Conservation (phyloP, 1,140 invertebrate genomes). For the Cheumatopsyche charites region DNA sequence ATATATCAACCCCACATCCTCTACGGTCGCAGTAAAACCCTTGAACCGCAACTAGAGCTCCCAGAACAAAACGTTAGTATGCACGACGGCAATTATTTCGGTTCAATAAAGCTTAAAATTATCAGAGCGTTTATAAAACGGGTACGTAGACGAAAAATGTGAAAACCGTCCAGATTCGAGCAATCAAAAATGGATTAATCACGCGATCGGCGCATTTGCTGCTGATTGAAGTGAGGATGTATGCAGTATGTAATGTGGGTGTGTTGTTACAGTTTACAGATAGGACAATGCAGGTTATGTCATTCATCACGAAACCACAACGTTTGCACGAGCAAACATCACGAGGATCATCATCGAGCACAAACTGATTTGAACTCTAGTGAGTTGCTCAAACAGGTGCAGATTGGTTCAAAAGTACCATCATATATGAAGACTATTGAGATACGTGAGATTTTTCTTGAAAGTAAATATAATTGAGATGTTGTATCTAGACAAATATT, state of each 20-base stretch:
- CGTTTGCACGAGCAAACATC: conserved; percentile 14
- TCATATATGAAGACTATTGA: no score
- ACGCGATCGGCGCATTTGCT: conserved; percentile 28
- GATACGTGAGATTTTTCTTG: no score
- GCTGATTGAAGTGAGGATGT: background rate
- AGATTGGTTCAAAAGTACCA: no score
- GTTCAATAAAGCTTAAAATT: background rate
- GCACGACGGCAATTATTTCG: background rate
- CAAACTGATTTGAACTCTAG: no score
- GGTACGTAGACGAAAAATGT: background rate
- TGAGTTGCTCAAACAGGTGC: no score
- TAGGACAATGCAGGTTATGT: conserved; percentile 1
- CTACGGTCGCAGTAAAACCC: conserved; percentile 5
- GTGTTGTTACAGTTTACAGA: background rate
- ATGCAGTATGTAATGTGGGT: background rate
- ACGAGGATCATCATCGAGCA: conserved; percentile 4
- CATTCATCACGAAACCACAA: conserved; percentile 27
- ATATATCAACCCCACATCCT: conserved; percentile 25
- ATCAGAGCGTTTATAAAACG: background rate
- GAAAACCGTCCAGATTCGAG: background rate
- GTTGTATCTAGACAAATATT: no score
- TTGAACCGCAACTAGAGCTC: background rate
- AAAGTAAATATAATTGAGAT: no score
- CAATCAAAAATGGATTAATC: conserved; percentile 30
- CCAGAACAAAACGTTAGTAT: background rate